These are phyloP conservation scores for Muscicapa striata DNA, from an alignment of 2,797 vertebrate genomes.

Conservation along the genomic window DNA sequence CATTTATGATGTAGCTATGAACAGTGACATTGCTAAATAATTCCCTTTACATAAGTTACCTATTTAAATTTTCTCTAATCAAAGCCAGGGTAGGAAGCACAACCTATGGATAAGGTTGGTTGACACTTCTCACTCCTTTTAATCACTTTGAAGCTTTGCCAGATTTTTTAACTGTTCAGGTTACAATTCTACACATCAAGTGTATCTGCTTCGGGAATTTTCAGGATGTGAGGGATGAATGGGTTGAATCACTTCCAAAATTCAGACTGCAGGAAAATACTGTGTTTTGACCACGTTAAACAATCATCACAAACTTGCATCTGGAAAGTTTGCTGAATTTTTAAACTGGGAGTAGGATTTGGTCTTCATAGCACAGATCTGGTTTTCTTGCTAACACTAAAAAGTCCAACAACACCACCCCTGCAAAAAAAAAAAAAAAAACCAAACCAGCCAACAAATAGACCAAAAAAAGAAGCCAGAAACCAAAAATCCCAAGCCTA, in stretches of 20 bases:
- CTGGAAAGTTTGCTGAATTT: not conserved
- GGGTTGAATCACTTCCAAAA: not conserved
- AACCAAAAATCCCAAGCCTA: not conserved
- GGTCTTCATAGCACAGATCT: not conserved
- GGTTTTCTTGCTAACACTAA: not conserved
- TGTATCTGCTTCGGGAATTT: not conserved
- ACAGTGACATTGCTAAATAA: not conserved
- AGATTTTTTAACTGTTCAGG: not conserved
- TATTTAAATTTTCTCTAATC: not conserved
- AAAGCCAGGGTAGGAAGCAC: not conserved
- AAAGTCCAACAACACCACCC: rapidly evolving
- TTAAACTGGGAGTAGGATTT: not conserved
- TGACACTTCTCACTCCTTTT: not conserved
- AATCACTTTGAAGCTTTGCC: not conserved
- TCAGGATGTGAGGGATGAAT: not conserved
- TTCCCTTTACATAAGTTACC: not conserved
- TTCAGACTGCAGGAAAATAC: not conserved
- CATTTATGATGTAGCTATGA: not conserved
- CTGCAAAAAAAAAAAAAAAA: not conserved
- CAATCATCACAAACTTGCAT: not conserved
- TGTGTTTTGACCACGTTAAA: not conserved
- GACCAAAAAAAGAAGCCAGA: not conserved
- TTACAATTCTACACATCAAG: not conserved
- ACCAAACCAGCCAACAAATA: not conserved
- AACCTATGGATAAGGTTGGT: not conserved